Conservation (phyloP, 2,888 invertebrate genomes). For the Dryococelus australis region DNA sequence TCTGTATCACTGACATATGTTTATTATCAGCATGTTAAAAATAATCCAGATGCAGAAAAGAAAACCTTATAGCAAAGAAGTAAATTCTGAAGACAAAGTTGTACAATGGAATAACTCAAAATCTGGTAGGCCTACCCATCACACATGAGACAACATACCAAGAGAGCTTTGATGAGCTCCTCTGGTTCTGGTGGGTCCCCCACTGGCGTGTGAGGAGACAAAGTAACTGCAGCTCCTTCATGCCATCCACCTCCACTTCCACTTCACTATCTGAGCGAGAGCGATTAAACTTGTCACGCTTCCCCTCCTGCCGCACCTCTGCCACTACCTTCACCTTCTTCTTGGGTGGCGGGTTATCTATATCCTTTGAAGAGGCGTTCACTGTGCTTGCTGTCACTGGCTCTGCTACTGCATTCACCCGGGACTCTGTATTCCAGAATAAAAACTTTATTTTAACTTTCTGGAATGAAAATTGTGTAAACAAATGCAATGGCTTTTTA, state of each 20-base stretch:
- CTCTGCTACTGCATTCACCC: constrained; percentile 16
- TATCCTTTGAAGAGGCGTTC: background rate
- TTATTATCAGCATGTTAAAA: too few species aligned
- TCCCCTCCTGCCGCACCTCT: constrained; percentile 53
- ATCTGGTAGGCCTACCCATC: too few species aligned
- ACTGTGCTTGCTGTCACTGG: background rate
- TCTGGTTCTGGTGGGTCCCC: constrained; percentile 93
- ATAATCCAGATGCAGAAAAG: too few species aligned
- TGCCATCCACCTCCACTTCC: constrained; percentile 68
- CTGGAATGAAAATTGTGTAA: too few species aligned
- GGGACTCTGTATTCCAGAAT: background rate
- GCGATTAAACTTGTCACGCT: constrained; percentile 46
- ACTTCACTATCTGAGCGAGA: constrained; percentile 64
- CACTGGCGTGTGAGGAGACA: constrained; percentile 80
- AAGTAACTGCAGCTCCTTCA: constrained; percentile 77
- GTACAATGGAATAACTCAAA: too few species aligned
- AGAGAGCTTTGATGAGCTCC: constrained; percentile 81
- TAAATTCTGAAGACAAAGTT: too few species aligned
- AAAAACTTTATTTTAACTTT: constrained; percentile 22
- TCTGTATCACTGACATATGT: too few species aligned
- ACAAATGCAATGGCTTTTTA: too few species aligned
- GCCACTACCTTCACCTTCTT: constrained; percentile 59
- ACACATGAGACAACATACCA: constrained; percentile 56
- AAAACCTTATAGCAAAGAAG: too few species aligned
- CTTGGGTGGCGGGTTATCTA: constrained; percentile 56